Conservation (phyloP, 2,888 invertebrate genomes). For the Prosapia bicincta region DNA sequence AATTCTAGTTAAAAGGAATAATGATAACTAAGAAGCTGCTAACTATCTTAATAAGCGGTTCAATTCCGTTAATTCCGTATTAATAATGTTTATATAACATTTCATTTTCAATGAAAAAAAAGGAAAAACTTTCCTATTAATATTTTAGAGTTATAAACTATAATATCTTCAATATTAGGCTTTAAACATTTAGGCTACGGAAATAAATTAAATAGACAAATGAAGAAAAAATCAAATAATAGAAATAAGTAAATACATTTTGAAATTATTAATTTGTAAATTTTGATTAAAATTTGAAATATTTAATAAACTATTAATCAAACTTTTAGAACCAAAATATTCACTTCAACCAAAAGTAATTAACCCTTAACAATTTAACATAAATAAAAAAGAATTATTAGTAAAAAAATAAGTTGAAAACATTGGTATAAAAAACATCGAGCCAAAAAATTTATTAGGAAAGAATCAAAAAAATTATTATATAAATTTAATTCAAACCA, state of each 20-base stretch:
- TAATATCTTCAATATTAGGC: neutral
- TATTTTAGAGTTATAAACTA: neutral
- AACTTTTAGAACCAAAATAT: neutral
- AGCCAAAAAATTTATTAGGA: neutral
- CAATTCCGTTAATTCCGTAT: conserved; percentile 39
- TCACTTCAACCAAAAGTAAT: neutral
- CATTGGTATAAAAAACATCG: neutral
- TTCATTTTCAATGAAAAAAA: no score
- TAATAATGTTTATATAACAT: neutral
- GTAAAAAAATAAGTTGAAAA: neutral
- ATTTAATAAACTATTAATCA: neutral
- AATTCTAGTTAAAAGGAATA: no score
- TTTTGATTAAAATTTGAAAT: neutral
- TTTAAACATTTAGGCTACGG: neutral
- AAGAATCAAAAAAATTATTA: neutral
- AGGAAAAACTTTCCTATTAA: no score
- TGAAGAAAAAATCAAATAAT: neutral
- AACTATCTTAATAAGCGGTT: no score
- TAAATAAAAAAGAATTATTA: no score
- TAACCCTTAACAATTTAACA: neutral
- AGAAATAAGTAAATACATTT: neutral
- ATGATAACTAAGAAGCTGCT: no score
- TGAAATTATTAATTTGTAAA: no score
- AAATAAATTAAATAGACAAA: neutral
- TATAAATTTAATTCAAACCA: neutral